Evolutionary conservation across 2,797 vertebrate genomes (phyloP).

Genomic region (Sebastiscus albofasciatus): DNA sequence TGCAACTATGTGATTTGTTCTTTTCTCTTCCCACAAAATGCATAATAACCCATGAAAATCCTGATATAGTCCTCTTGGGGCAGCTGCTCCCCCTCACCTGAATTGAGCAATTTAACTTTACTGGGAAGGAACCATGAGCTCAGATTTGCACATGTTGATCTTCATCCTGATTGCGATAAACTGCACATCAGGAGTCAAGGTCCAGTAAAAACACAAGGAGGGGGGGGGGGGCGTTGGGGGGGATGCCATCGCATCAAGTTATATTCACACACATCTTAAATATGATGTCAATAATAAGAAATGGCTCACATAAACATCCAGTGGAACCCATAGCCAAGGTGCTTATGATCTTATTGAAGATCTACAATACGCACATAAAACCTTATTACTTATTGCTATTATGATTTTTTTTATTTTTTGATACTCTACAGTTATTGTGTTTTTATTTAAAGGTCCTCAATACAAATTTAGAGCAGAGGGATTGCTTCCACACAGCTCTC

Average conservation of each 20-base stretch:
- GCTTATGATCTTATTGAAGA: background rate
- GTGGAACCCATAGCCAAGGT: background rate
- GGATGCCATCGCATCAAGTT: background rate
- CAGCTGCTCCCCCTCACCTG: background rate
- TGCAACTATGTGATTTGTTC: background rate
- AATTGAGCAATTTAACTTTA: background rate
- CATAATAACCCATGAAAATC: background rate
- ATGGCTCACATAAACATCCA: background rate
- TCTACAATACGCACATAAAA: background rate
- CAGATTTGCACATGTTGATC: background rate
- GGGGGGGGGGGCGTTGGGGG: no score
- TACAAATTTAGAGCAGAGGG: no score
- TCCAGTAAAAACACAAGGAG: background rate
- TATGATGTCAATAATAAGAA: background rate
- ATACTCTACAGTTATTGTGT: background rate
- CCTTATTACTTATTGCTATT: no score
- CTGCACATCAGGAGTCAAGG: conserved; percentile 10
- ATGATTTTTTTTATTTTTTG: background rate
- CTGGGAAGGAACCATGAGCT: background rate
- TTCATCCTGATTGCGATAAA: background rate
- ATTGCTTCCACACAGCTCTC: no score
- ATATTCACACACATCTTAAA: background rate
- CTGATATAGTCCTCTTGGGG: background rate
- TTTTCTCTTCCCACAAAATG: background rate
- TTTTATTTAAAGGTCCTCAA: background rate